Base-by-base conservation (phyloP, 2,888 invertebrate species). In the Caenorhabditis becei region DNA sequence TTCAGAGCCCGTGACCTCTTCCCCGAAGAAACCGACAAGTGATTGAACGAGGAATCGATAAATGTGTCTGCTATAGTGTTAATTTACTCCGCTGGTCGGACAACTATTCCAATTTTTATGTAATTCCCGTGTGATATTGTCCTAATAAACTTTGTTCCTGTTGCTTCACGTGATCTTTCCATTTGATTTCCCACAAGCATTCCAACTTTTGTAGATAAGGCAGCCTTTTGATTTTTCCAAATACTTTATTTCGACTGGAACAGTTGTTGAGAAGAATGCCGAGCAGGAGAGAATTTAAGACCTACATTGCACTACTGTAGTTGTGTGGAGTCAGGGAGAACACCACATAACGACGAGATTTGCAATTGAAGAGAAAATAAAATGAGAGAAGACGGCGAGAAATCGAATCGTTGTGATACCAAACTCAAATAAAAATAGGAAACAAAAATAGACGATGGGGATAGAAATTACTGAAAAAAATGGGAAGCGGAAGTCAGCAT, bases 301-400 rank as follows among this genome's bases (percentile, higher is more conserved):
- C 65, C 65, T 71, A 70, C 65, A 51, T 71, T 65, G 69, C 63
- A 77, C 63, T 63, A 77, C 51, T 59, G 35, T 62, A 53, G 32
- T 56, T 47, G 5, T 26, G 62, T 61, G 75, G 44, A 53, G 59
- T 41, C 32, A 11, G 56, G 35, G 54, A n/a, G 7, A n/a, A 61
- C 44, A 16, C 49, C 72, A 63, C 56, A 23, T 7, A 54, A 62
- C 71, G 47, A 59, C 44, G 41, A 59, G 53, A 61, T 37, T 59
- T 61, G 51, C 59, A 75, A 66, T 61, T 53, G 75, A 75, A 24
- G 41, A 74, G 54, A 24, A 14, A 16, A 35, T 1, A 44, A 11
- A 54, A 23, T 11, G 44, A 69, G 32, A 54, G 18, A 65, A 51
- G 51, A 41, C 2, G 41, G 16, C 4, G 41, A 28, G 59, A 32